Base-by-base conservation (phyloP, 1,140 invertebrate genomes). In the Trinorchestia longiramus region DNA sequence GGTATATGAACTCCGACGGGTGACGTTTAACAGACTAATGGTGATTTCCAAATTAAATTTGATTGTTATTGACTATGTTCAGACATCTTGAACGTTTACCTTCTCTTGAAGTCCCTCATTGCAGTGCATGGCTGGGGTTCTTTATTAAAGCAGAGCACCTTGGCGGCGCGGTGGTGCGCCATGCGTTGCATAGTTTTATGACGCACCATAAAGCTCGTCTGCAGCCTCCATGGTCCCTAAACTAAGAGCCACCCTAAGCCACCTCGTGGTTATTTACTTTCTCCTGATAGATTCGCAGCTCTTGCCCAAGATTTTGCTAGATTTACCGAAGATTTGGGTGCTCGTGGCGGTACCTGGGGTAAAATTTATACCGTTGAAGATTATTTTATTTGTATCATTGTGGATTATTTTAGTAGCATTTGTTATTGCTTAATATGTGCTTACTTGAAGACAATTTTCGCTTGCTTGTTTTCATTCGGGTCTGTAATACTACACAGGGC, bases 201-300 rank as follows among this genome's bases (percentile, higher is more conserved):
- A 94, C 92, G 44, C 44, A 15, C 43, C 92, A 94, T 94, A 94
- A 94, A 94, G 8, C 44, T 8, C 44, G 19, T 45, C 44, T 0
- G 36, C 41, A 40, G 92, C 92, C 92, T 6, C 88, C 44, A 40
- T 40, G 3, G 92, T 4, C 92, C 6, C 92, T 94, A 94, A 94
- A 94, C 92, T 94, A 94, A 94, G 92, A 94, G 92, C 92, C 40
- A 17, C 88, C 43, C 43, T 94, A 94, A 94, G 92, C 92, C 44
- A 45, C 92, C 92, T 43, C 43, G 41, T 43, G 92, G 92, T 94
- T 94, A 94, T 94, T 94, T 94, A 94, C 92, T 94, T 44, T 43
- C 36, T 19, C 92, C 92, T 94, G 92, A 94, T 94, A 94, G 92
- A 94, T 94, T 94, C 92, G 43, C 92, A n/a, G 92, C 92, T 94